phyloP scores from a whole-genome alignment of 2,888 invertebrate species.

The Aethes cnicana region DNA sequence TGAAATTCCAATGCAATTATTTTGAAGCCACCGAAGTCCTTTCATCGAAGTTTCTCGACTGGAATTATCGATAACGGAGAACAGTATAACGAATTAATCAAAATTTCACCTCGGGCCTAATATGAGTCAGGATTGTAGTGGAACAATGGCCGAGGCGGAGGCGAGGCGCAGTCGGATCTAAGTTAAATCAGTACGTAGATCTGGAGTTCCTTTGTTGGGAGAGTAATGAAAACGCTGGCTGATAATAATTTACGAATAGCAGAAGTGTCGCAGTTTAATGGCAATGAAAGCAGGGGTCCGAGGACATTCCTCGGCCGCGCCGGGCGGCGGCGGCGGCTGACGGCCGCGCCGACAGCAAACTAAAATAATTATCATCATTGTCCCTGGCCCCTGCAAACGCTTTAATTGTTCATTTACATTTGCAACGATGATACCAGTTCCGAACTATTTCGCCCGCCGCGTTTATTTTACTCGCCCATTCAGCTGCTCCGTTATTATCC shows the following conservation, averaged over 20 bases:
- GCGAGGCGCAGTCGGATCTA: conserved; percentile 68
- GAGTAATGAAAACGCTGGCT: conserved; percentile 79
- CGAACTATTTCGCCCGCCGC: conserved; percentile 76
- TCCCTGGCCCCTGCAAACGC: conserved; percentile 76
- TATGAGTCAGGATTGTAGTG: conserved; percentile 73
- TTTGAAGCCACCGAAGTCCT: conserved; percentile 50
- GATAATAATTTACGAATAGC: conserved; percentile 82
- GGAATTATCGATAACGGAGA: conserved; percentile 62
- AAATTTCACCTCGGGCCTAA: conserved; percentile 78
- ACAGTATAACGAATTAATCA: conserved; percentile 79
- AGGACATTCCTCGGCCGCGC: conserved; percentile 73
- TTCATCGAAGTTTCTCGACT: conserved; percentile 61
- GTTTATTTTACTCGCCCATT: conserved; percentile 73
- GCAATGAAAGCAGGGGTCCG: conserved; percentile 59
- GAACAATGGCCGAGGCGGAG: conserved; percentile 61
- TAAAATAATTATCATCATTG: conserved; percentile 83
- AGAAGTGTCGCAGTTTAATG: conserved; percentile 81
- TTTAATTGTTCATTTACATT: conserved; percentile 83
- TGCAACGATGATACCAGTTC: conserved; percentile 80
- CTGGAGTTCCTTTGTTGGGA: conserved; percentile 77
- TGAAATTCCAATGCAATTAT: conserved; percentile 57
- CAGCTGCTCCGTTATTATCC: conserved; percentile 73
- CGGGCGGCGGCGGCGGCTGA: conserved; percentile 56
- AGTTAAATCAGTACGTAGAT: conserved; percentile 77
- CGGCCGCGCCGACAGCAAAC: conserved; percentile 77